Base-by-base conservation (phyloP, 2,113 vertebrate genomes). In the Phaethon lepturus region DNA sequence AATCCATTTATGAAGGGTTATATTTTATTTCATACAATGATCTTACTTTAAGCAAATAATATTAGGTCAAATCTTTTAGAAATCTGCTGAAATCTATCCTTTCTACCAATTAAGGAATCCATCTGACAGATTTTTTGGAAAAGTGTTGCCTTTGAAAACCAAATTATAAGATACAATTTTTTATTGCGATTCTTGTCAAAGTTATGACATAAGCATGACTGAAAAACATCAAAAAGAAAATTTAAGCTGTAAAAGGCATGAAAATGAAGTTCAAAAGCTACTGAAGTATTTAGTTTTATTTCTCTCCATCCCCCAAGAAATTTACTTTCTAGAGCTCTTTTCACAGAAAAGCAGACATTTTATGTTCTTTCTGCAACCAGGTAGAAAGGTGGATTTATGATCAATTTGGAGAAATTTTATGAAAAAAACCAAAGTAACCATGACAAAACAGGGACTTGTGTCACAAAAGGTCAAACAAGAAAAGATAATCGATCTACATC, bases 171-270 rank as follows among this genome's bases (percentile, higher is more conserved):
- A 16, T 92, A 66, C 17, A 80, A 53, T 38, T 86, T 97, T 38
- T 96, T 88, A 92, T 68, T 92, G 93, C 93, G 47, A 93, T 93
- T 86, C 88, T 96, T 94, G 67, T 84, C 33, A 88, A 95, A 92
- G 66, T 5, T 9, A 71, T 94, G 76, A 84, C 53, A 92, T 69
- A 84, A 63, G 18, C 56, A 95, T 76, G 86, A 82, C 4, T 68
- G 35, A 88, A 97, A 97, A 73, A 79, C 44, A 72, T 2, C 35
- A 58, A 72, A 80, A 94, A 49, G 63, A 88, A 95, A 96, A 90
- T 93, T 47, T 69, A 44, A 73, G 92, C 45, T 79, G 62, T 59
- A 96, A 94, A 95, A 88, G 29, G 33, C 45, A 72, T 44, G 49
- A 94, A 91, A 95, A 60, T 40, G 5, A 95, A 93, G 20, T 89